Percentiles rank a stretch among this genome's conserved stretches.
These are phyloP conservation scores for Vidua macroura DNA, from an alignment of 2,113 vertebrate species.

Conservation along the genomic window DNA sequence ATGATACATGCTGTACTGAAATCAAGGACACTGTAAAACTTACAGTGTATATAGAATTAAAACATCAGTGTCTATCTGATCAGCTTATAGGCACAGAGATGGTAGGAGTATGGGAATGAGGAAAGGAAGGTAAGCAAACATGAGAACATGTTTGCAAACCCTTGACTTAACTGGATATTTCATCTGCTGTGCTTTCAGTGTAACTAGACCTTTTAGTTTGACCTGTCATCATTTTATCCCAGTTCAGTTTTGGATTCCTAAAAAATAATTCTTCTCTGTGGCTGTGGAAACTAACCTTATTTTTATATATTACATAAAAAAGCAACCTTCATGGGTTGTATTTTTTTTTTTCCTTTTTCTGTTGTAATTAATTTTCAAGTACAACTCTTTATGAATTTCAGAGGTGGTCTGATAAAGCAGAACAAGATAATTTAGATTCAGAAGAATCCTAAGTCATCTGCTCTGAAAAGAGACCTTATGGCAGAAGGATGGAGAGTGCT, in stretches of 20 bases:
- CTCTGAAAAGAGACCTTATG: background rate
- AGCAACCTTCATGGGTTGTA: background rate
- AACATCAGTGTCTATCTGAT: background rate
- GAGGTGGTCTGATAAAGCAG: background rate
- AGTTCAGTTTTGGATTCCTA: background rate
- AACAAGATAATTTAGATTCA: background rate
- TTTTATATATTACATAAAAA: background rate
- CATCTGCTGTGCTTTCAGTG: background rate
- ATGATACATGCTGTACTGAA: background rate
- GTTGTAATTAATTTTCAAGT: background rate
- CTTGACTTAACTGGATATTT: background rate
- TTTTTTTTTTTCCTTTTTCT: background rate
- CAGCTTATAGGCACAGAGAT: background rate
- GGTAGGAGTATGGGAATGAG: background rate
- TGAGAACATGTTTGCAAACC: background rate
- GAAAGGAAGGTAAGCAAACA: background rate
- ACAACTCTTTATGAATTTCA: background rate
- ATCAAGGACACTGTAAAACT: background rate
- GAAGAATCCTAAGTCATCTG: background rate
- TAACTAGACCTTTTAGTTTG: background rate
- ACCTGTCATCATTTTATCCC: background rate
- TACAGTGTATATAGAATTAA: background rate
- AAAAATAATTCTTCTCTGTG: background rate
- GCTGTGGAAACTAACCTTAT: background rate
- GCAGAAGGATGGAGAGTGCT: background rate